Base-by-base conservation (phyloP, 2,113 vertebrate species). In the Peucedramus taeniatus region DNA sequence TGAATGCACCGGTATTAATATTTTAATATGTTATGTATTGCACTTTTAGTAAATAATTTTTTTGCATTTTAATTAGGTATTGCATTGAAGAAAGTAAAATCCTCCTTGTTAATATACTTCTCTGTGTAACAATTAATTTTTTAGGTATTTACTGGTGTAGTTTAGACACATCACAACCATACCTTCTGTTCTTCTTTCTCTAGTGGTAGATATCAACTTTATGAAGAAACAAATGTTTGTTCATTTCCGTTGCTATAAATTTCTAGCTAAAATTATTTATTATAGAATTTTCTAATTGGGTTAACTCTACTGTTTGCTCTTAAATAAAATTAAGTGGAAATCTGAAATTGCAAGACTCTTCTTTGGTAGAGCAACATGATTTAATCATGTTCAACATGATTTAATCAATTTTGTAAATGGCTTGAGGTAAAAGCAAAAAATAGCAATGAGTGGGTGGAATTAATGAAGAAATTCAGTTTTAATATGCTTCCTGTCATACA, bases 341-440 rank as follows among this genome's bases (percentile, higher is more conserved):
- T 59, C 68, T 12, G 50, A 91, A 97, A 86, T 59, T 93, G 22
- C 40, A 81, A 78, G 59, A 79, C 15, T 84, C 54, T 83, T 83
- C 70, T 94, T 93, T 88, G 80, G 53, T 82, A 33, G 31, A 66
- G 50, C 56, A 93, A 75, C n/a, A 33, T 80, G 10, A 74, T 88
- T 84, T 82, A 65, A 77, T 85, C 24, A n/a, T 16, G 18, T 51
- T 70, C 64, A 92, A 77, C 35, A n/a, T 83, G 6, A 74, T 87
- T 84, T 80, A 70, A 72, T 78, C 33, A 53, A 5, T 79, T 96
- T 95, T 96, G 14, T 79, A 77, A 94, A 91, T 63, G 56, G 39
- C 45, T 96, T 95, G 74, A 91, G 60, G 14, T 78, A 45, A 88
- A 91, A 95, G 70, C 79, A 94, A 87, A 87, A 85, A 93, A 54